Evolutionary conservation across 2,888 invertebrate genomes (phyloP).

Genomic region (Trichacis sp.): DNA sequence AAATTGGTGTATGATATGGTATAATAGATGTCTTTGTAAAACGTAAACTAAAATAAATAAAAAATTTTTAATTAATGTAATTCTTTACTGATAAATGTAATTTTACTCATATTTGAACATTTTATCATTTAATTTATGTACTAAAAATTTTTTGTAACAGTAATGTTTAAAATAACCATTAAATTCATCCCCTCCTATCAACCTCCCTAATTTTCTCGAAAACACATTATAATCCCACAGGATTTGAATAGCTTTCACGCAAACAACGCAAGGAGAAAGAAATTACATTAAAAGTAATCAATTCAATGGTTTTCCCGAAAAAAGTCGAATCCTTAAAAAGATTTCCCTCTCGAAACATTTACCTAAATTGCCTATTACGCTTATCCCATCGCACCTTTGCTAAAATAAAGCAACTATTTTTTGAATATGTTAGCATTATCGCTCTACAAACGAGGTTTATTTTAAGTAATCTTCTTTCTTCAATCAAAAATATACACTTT

Average conservation of each 20-base stretch:
- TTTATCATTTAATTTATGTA: too few species aligned
- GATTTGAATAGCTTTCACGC: constrained; percentile 26
- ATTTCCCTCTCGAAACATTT: constrained; percentile 25
- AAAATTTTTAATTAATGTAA: too few species aligned
- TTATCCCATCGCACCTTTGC: constrained; percentile 30
- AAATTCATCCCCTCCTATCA: too few species aligned
- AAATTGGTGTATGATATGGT: too few species aligned
- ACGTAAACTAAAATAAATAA: too few species aligned
- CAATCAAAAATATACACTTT: not conserved
- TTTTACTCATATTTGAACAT: too few species aligned
- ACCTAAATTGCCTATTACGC: constrained; percentile 38
- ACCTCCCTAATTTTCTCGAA: too few species aligned
- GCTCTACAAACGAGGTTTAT: constrained; percentile 12
- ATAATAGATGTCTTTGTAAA: too few species aligned
- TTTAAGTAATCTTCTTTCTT: not conserved
- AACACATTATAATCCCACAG: constrained; percentile 15
- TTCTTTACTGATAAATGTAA: too few species aligned
- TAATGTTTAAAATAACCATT: too few species aligned
- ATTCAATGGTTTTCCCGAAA: constrained; percentile 36
- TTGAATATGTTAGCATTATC: constrained; percentile 33
- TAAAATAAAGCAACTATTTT: constrained; percentile 29
- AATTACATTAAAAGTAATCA: constrained; percentile 36
- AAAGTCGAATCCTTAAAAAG: constrained; percentile 14
- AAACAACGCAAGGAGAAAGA: constrained; percentile 27
- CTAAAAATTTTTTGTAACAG: too few species aligned